These are phyloP conservation scores for Conopomorpha cramerella DNA, from an alignment of 1,140 invertebrate genomes.

Conservation along the genomic window DNA sequence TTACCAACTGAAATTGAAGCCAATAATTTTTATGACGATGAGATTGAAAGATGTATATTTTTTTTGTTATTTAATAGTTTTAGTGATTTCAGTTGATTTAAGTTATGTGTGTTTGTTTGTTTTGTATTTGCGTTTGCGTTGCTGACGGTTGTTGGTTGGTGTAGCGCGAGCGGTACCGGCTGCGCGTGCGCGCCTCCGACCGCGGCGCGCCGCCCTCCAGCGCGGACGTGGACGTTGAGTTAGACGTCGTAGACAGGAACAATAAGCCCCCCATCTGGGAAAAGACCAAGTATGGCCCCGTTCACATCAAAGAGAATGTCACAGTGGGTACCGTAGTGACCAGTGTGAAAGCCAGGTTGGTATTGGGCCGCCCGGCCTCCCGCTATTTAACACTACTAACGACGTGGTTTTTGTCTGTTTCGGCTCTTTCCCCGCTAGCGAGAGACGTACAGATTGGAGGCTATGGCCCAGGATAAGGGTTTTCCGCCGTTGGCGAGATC, in stretches of 20 bases:
- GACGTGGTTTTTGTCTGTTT: slow-evolving; percentile 69
- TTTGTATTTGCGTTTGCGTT: slow-evolving; percentile 59
- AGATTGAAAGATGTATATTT: slow-evolving; percentile 30
- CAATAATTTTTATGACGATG: slow-evolving; percentile 14
- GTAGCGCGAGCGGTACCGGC: slow-evolving; percentile 92
- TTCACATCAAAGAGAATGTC: slow-evolving; percentile 96
- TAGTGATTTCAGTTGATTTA: slow-evolving; percentile 52
- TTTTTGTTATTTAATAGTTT: slow-evolving; percentile 43
- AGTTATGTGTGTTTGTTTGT: slow-evolving; percentile 56
- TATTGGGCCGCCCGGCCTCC: slow-evolving; percentile 65
- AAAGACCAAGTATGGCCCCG: slow-evolving; percentile 89
- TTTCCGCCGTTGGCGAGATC: slow-evolving; percentile 89
- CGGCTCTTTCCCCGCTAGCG: slow-evolving; percentile 74
- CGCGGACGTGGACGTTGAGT: slow-evolving; percentile 93
- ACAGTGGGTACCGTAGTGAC: slow-evolving; percentile 96
- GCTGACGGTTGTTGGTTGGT: slow-evolving; percentile 65
- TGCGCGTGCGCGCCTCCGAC: slow-evolving; percentile 92
- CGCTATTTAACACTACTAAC: slow-evolving; percentile 65
- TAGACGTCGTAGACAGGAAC: slow-evolving; percentile 97
- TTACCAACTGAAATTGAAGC: slow-evolving; percentile 10
- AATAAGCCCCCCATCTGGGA: slow-evolving; percentile 97
- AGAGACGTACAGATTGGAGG: slow-evolving; percentile 96
- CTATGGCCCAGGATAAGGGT: slow-evolving; percentile 95
- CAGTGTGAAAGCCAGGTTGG: slow-evolving; percentile 96
- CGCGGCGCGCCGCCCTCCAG: slow-evolving; percentile 83